A percentile compares a stretch with the other conserved stretches of the same genome.
phyloP scores from a whole-genome alignment of 64 coral and sea anemone species.

The Montipora efflorescens region DNA sequence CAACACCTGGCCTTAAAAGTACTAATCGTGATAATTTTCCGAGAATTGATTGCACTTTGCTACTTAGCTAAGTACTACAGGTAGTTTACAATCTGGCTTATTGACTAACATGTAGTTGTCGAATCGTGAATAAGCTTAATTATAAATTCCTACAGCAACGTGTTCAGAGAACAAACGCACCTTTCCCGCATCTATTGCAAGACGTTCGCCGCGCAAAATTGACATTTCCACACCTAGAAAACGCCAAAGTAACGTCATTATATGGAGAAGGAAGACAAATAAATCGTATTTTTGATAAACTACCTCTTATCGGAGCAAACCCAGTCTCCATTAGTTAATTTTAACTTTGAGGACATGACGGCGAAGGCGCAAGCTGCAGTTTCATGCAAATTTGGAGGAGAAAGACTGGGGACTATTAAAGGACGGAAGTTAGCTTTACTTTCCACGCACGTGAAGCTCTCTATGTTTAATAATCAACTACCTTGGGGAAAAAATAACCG shows the following conservation, averaged over 20 bases:
- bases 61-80: not conserved
- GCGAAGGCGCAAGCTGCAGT: not conserved
- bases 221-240: slow-evolving; percentile 93
- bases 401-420: not conserved
- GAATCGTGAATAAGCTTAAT: not conserved
- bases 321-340: slow-evolving; percentile 93
- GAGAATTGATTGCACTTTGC: not conserved
- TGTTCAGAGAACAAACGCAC: not conserved
- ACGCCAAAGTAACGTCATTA: not conserved
- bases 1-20: too few relatives aligned
- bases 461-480: too few relatives aligned
- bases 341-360: slow-evolving; percentile 69
- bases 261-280: not conserved
- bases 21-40: not conserved
- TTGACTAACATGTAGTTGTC: not conserved
- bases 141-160: not conserved
- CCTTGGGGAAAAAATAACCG: too few relatives aligned
- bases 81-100: not conserved
- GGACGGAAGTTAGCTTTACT: too few relatives aligned
- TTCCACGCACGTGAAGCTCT: too few relatives aligned
- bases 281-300: not conserved
- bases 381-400: not conserved
- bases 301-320: slow-evolving; percentile 93
- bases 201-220: slow-evolving; percentile 95
- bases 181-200: slow-evolving; percentile 95